A percentile compares a stretch with the other conserved stretches of the same genome.
phyloP scores from a whole-genome alignment of 2,113 vertebrate genomes.

The Todiramphus chloris region DNA sequence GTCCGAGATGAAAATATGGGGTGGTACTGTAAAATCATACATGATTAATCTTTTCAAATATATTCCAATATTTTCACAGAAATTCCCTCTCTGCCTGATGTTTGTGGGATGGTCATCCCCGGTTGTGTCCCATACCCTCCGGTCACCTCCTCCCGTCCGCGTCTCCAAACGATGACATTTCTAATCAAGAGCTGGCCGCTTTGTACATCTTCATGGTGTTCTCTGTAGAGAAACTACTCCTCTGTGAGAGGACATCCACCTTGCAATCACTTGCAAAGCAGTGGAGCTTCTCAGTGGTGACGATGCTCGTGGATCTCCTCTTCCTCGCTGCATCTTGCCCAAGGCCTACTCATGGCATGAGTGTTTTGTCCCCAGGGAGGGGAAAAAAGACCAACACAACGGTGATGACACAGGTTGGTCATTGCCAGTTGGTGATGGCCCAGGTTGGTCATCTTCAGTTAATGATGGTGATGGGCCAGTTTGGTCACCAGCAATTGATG shows the following conservation, averaged over 20 bases:
- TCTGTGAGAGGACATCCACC: background rate
- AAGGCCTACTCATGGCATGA: rapidly evolving
- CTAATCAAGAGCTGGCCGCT: background rate
- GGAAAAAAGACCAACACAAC: background rate
- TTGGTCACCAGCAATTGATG: too few relatives aligned
- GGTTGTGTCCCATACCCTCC: too few relatives aligned
- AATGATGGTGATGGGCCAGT: too few relatives aligned
- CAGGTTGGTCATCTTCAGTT: background rate
- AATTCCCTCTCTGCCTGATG: background rate
- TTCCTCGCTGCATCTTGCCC: background rate
- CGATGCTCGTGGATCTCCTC: background rate
- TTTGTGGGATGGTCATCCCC: background rate
- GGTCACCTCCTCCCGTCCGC: rapidly evolving
- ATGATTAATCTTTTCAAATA: slow-evolving; percentile 67
- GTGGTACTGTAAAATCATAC: slow-evolving; percentile 57
- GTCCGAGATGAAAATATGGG: slow-evolving; percentile 54
- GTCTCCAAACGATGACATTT: background rate
- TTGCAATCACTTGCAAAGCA: background rate
- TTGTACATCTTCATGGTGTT: rapidly evolving
- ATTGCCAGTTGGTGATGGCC: background rate
- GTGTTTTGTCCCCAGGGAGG: rapidly evolving
- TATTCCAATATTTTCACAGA: slow-evolving; percentile 77
- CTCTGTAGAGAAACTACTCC: background rate
- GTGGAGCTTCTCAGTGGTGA: background rate
- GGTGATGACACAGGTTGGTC: background rate